Evolutionary conservation across 2,888 invertebrate genomes (phyloP), one percentile per base, ranked within the genome.

Genomic region (Emmelina monodactyla): DNA sequence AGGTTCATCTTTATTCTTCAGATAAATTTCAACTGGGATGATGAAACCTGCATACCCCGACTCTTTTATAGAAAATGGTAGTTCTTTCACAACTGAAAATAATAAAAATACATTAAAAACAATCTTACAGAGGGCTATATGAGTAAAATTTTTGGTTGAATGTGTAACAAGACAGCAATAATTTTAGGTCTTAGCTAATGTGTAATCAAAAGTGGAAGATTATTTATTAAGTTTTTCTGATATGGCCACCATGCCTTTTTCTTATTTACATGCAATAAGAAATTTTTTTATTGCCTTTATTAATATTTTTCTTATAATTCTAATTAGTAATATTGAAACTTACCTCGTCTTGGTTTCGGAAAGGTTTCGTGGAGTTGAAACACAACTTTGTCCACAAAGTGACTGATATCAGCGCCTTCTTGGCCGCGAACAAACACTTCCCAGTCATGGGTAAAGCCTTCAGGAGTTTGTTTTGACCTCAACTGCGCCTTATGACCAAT

Each of bases 391-490:
- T 97, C 96, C 37, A 97, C 88, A 82, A 92, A 97, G 62, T 91
- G 86, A 55, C 91, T 88, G 51, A 97, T 92, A 58, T 92, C 91
- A 46, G 89, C 87, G 49, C 89, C 89, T 58, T 95, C 93, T 46
- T 87, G 86, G 35, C 96, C 96, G 56, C 91, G 85, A 14, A 97
- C 93, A 78, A 91, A 97, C 35, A 97, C 88, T 68, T 93, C 92
- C 97, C 97, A 97, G 67, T 97, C 97, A 78, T 97, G 97, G 49
- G 97, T 97, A 64, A 92, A 96, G 31, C 94, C 96, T 63, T 94
- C 92, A 14, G 87, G 85, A 10, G 94, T 93, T 51, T 86, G 86
- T 62, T 91, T 91, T 35, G 87, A 85, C 55, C 91, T 87, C 49
- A 94, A 65, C 41, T 87, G 85, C 46, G 97, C 93, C 69, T 88